Base-by-base conservation (phyloP, 2,113 vertebrate genomes). In the Scatophagus argus region DNA sequence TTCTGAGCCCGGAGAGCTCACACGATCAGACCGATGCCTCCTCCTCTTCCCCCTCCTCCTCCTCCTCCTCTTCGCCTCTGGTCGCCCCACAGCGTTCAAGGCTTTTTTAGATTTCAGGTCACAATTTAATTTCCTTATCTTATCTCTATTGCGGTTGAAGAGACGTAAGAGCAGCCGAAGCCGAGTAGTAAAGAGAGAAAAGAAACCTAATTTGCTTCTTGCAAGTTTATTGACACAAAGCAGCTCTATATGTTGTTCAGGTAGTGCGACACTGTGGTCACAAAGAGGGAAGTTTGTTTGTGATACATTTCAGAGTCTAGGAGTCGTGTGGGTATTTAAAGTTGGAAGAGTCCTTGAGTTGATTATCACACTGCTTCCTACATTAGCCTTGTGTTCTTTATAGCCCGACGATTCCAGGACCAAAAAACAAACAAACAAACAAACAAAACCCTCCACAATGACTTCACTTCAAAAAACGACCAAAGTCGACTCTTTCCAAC, bases 91-190 rank as follows among this genome's bases (percentile, higher is more conserved):
- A 49, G 78, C 36, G 67, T 88, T 85, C 74, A 87, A 81, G 81
- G 86, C 79, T 85, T 88, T 77, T 84, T 79, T 83, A 86, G 71
- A 72, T 84, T 84, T 74, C 83, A 85, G 79, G 84, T 88, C 82
- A 88, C 87, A 88, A 90, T 87, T 91, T 86, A 23, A 80, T 89
- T 90, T 90, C 82, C 85, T 88, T 90, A 92, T 92, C 91, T 90
- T 88, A 92, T 92, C 91, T 90, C 88, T 91, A 88, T 87, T 82
- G 78, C 64, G 74, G 54, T 62, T 23, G 52, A 41, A 68, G 34
- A 65, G 65, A 69, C 62, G 43, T 25, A 83, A 60, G 62, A 66
- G 74, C 77, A 83, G 67, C 77, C 51, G 41, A 49, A 83, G 67
- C 77, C 51, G 41, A 49, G 46, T 70, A 56, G 55, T 63, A 71